phyloP scores from a whole-genome alignment of 1,140 invertebrate genomes.

The Hyposmocoma kahamanoa region DNA sequence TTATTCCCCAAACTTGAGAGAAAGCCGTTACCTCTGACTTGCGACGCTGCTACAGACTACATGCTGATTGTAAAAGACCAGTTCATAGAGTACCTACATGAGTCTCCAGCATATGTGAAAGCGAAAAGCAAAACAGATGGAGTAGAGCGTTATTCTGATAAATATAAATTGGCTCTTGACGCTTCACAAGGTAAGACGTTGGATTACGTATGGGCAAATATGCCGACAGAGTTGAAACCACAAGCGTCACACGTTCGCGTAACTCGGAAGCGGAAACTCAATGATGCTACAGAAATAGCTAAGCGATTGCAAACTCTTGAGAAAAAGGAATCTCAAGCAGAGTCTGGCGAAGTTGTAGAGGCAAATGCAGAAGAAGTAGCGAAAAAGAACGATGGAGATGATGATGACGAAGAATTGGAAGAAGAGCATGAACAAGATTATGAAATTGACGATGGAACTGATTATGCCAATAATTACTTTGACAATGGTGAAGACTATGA shows the following conservation, averaged over 20 bases:
- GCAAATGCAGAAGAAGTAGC: constrained; percentile 40
- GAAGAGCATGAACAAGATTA: constrained; percentile 68
- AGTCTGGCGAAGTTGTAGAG: constrained; percentile 26
- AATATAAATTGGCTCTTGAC: constrained; percentile 66
- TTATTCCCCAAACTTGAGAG: constrained; percentile 68
- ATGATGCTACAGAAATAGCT: constrained; percentile 50
- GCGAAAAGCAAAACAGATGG: constrained; percentile 51
- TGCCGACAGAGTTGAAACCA: constrained; percentile 62
- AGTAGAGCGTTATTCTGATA: constrained; percentile 69
- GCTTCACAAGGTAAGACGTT: constrained; percentile 53
- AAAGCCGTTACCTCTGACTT: constrained; percentile 55
- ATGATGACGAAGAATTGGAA: constrained; percentile 61
- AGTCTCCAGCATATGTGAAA: constrained; percentile 65
- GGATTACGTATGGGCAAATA: constrained; percentile 57
- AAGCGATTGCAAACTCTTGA: constrained; percentile 64
- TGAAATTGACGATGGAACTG: constrained; percentile 71
- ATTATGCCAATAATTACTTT: constrained; percentile 87
- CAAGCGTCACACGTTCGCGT: constrained; percentile 29
- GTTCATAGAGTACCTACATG: constrained; percentile 68
- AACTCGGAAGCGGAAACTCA: constrained; percentile 52
- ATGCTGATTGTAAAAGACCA: constrained; percentile 70
- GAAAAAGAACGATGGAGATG: constrained; percentile 43
- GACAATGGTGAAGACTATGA: constrained; percentile 91
- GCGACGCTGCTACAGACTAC: constrained; percentile 65
- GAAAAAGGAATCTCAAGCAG: constrained; percentile 54